These are phyloP conservation scores for Lasioglossum oenotherae DNA, from an alignment of 2,888 invertebrate species.

Conservation along the genomic window DNA sequence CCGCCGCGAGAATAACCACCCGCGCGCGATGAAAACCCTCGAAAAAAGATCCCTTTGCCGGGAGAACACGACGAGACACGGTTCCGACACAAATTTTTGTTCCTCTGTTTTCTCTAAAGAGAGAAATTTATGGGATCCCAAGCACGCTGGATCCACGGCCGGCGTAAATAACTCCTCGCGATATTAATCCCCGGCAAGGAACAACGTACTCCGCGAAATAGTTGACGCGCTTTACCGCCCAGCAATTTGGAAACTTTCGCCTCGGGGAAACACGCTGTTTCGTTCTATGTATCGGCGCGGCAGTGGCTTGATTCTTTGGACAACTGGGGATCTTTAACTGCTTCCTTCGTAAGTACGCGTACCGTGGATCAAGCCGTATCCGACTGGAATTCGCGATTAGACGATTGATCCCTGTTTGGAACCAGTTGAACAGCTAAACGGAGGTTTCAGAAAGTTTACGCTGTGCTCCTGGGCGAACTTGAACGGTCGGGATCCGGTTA, in stretches of 20 bases:
- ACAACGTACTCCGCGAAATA: background rate
- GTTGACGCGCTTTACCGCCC: background rate
- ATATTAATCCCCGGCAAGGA: background rate
- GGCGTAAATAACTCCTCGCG: constrained; percentile 2
- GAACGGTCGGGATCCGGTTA: background rate
- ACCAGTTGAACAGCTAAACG: background rate
- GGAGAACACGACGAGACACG: background rate
- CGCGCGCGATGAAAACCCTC: background rate
- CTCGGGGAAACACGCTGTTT: background rate
- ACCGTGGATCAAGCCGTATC: background rate
- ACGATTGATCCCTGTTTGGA: background rate
- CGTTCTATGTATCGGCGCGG: background rate
- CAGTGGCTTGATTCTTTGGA: background rate
- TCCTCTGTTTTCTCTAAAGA: background rate
- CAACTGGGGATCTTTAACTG: background rate
- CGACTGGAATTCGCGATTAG: background rate
- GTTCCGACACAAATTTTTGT: background rate
- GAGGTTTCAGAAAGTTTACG: background rate
- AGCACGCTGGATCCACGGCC: background rate
- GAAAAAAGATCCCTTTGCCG: constrained; percentile 1
- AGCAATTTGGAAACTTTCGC: background rate
- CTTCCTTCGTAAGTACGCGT: background rate
- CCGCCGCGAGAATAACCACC: background rate
- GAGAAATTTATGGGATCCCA: background rate
- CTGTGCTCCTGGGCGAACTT: background rate